phyloP scores from a whole-genome alignment of 1,140 invertebrate genomes.

The Myzus persicae region DNA sequence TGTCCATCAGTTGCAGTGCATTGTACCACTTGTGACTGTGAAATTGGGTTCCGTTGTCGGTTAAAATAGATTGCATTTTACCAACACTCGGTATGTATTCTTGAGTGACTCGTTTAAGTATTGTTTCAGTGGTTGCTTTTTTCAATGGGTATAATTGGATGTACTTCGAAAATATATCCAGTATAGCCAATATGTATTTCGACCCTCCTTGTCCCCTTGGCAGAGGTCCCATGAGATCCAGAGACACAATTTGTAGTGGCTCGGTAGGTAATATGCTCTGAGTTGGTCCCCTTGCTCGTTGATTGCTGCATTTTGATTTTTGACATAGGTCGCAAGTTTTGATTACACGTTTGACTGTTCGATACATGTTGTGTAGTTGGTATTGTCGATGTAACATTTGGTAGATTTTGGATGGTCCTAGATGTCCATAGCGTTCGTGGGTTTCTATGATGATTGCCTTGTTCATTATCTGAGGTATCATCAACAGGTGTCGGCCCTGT shows the following conservation, averaged over 20 bases:
- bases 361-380: neutral
- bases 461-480: no score
- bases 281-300: neutral
- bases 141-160: neutral
- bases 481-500: no score
- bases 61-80: no score
- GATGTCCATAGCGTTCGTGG: neutral
- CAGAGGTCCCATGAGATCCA: constrained; percentile 16
- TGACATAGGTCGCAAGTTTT: neutral
- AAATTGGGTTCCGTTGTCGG: neutral
- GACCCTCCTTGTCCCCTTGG: neutral
- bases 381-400: neutral
- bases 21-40: neutral
- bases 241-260: neutral
- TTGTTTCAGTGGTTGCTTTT: neutral
- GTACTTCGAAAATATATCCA: constrained; percentile 36
- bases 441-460: no score
- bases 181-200: neutral
- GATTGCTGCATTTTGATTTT: neutral
- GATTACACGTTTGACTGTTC: neutral
- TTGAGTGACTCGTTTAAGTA: neutral
- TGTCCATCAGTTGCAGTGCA: no score
- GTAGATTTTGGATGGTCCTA: neutral
- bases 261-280: neutral
- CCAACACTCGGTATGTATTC: neutral